Evolutionary conservation across 2,888 invertebrate species (phyloP).

Genomic region (Drosophila cyrtoloma): DNA sequence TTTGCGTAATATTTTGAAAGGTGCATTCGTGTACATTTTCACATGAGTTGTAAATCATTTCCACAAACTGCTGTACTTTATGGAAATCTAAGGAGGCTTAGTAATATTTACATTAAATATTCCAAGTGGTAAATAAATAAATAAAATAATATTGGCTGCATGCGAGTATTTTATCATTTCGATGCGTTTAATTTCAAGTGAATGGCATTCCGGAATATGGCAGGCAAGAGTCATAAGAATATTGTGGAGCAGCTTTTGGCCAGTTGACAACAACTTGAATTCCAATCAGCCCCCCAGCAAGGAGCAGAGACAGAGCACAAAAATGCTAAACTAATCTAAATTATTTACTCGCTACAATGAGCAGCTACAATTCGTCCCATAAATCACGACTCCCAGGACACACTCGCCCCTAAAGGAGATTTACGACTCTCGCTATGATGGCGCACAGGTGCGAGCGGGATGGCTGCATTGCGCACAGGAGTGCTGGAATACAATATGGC

Average conservation of each 20-base stretch:
- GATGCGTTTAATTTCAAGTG: conserved; percentile 8
- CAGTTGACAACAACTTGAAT: conserved; percentile 47
- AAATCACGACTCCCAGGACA: conserved; percentile 81
- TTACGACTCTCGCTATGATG: conserved; percentile 66
- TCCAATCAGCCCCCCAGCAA: conserved; percentile 61
- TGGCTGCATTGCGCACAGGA: conserved; percentile 60
- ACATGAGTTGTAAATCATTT: conserved; percentile 69
- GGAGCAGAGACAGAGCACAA: conserved; percentile 27
- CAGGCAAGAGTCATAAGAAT: conserved; percentile 37
- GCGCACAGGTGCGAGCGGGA: conserved; percentile 61
- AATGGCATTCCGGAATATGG: not conserved
- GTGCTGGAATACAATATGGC: conserved; percentile 84
- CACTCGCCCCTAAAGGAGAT: conserved; percentile 81
- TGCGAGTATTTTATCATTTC: not conserved
- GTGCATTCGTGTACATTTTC: conserved; percentile 68
- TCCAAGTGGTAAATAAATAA: too few relatives aligned
- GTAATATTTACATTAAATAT: not conserved
- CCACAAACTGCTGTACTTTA: not conserved
- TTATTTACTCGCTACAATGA: conserved; percentile 79
- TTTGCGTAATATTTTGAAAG: conserved; percentile 80
- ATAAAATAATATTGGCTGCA: not conserved
- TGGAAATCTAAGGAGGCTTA: not conserved
- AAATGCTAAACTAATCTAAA: conserved; percentile 77
- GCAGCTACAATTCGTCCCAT: conserved; percentile 78
- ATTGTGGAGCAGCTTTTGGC: conserved; percentile 16